phyloP scores from a whole-genome alignment of 2,113 vertebrate species.

The Eudyptes chrysolophus region DNA sequence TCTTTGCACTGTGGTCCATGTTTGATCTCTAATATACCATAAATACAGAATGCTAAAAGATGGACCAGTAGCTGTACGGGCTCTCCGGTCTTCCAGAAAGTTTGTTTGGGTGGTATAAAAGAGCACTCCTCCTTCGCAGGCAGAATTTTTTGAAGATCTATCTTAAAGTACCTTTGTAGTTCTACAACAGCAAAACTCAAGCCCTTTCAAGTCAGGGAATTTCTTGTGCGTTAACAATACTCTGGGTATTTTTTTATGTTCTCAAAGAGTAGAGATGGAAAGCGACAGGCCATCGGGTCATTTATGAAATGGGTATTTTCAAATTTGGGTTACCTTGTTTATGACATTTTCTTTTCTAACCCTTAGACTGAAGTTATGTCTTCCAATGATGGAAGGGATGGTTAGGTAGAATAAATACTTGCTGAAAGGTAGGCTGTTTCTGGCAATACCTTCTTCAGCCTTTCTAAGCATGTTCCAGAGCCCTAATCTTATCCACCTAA shows the following conservation, averaged over 20 bases:
- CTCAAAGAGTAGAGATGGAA: not conserved
- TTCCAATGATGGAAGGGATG: not conserved
- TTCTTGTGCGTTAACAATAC: not conserved
- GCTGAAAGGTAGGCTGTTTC: not conserved
- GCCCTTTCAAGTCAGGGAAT: not conserved
- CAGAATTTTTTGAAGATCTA: not conserved
- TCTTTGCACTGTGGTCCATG: rapidly evolving
- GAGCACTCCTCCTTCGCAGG: not conserved
- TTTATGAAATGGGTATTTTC: not conserved
- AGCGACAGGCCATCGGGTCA: not conserved
- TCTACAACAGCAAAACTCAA: not conserved
- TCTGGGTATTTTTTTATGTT: not conserved
- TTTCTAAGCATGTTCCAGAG: not conserved
- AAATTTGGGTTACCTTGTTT: not conserved
- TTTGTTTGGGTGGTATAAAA: not conserved
- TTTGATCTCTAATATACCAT: not conserved
- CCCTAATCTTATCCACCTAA: not conserved
- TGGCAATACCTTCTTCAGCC: not conserved
- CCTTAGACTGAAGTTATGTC: not conserved
- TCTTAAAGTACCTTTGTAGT: not conserved
- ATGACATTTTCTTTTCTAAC: not conserved
- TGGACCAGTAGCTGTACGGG: not conserved
- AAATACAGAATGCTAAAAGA: not conserved
- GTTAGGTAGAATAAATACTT: not conserved
- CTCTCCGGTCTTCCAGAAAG: not conserved